These are phyloP conservation scores for Clarias fuscus DNA, from an alignment of 2,797 vertebrate species.

Conservation along the genomic window DNA sequence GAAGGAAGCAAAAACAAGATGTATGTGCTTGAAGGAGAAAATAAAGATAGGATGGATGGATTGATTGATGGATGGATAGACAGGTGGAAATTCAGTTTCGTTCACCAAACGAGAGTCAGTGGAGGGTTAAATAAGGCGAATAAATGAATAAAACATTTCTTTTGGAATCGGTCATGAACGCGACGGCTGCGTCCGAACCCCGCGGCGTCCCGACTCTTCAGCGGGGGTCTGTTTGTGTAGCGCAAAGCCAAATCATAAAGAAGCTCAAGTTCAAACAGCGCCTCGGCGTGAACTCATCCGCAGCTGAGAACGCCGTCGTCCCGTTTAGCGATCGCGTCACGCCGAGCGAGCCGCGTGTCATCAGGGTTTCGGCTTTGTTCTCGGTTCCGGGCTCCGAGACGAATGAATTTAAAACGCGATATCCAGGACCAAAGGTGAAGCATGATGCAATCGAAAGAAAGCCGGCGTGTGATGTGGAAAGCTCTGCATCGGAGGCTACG, in stretches of 20 bases:
- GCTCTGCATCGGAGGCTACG: background rate
- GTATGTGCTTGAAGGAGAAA: background rate
- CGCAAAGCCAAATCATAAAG: background rate
- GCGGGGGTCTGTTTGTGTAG: background rate
- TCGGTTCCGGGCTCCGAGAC: background rate
- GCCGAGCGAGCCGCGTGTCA: background rate
- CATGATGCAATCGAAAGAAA: conserved; percentile 12
- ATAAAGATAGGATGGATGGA: background rate
- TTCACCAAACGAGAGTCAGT: background rate
- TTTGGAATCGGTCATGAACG: background rate
- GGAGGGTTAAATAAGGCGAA: background rate
- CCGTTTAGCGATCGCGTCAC: background rate
- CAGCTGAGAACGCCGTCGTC: background rate
- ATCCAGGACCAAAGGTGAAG: conserved; percentile 11
- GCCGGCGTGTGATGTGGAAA: background rate
- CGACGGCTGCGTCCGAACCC: background rate
- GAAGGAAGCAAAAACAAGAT: background rate
- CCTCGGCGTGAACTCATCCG: background rate
- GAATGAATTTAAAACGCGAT: background rate
- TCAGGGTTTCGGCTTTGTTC: background rate
- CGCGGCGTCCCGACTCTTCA: background rate
- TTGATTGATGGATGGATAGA: background rate
- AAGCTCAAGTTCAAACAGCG: background rate
- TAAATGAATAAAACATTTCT: background rate
- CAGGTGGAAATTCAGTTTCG: background rate